Conservation (phyloP, 2,888 invertebrate genomes). For the Drosophila histrio region DNA sequence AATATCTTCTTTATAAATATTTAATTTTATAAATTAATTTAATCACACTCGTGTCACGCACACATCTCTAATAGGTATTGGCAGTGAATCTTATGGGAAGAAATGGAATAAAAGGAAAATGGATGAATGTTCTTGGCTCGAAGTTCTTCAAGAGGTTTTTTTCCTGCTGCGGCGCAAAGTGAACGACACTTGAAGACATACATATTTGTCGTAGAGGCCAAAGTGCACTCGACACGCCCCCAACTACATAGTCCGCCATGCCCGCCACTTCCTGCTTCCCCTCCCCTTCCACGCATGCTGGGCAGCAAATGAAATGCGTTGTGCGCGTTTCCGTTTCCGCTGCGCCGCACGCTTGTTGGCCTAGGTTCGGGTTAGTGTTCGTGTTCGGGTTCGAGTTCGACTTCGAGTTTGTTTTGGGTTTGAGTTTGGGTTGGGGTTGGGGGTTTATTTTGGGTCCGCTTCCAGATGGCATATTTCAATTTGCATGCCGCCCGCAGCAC, state of each 20-base stretch:
- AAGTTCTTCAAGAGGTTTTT: slow-evolving; percentile 1
- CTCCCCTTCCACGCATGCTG: slow-evolving; percentile 25
- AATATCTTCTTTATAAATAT: no score
- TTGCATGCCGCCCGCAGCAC: slow-evolving; percentile 72
- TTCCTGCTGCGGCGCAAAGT: slow-evolving; percentile 13
- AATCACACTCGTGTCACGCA: background rate
- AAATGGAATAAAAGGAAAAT: background rate
- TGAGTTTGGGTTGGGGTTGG: background rate
- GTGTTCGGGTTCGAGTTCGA: background rate
- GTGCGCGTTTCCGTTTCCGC: slow-evolving; percentile 58
- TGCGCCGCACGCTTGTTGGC: slow-evolving; percentile 36
- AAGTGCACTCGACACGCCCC: slow-evolving; percentile 54
- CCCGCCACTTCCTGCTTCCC: background rate
- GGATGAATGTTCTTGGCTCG: slow-evolving; percentile 6
- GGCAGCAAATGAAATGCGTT: slow-evolving; percentile 71
- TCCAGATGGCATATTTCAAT: slow-evolving; percentile 63
- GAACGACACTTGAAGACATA: slow-evolving; percentile 62
- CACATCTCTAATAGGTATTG: background rate
- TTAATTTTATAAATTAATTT: no score
- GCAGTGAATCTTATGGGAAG: background rate
- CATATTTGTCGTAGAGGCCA: slow-evolving; percentile 66
- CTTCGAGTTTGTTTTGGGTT: background rate
- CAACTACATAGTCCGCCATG: background rate
- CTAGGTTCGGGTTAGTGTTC: slow-evolving; percentile 61
- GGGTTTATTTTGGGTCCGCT: slow-evolving; percentile 14